phyloP scores from a whole-genome alignment of 2,113 vertebrate species.

The Epinephelus moara region DNA sequence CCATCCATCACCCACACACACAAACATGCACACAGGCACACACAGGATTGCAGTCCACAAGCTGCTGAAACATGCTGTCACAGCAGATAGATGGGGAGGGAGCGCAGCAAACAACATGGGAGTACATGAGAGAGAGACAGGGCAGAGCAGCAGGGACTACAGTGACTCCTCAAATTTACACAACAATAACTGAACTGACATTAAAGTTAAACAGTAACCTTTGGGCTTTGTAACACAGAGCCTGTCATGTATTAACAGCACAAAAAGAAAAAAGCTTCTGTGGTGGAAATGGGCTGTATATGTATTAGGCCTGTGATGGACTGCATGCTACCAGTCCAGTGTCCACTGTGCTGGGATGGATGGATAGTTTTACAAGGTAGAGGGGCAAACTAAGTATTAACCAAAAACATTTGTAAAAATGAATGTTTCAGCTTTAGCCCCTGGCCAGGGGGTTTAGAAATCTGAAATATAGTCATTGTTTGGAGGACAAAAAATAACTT shows the following conservation, averaged over 20 bases:
- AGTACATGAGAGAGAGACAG: constrained; percentile 5
- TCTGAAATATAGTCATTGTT: no score
- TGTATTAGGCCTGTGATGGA: not conserved
- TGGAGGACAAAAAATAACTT: no score
- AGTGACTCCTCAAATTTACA: not conserved
- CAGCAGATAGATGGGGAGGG: constrained; percentile 52
- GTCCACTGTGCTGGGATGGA: not conserved
- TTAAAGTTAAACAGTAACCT: not conserved
- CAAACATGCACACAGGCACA: constrained; percentile 14
- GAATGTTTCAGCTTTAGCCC: no score
- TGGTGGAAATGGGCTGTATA: not conserved
- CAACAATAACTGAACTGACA: not conserved
- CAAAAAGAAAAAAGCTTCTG: not conserved
- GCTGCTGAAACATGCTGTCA: constrained; percentile 62
- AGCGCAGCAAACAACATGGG: constrained; percentile 44
- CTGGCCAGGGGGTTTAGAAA: not conserved
- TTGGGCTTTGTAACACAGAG: not conserved
- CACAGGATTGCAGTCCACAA: constrained; percentile 19
- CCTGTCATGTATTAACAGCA: rapidly evolving
- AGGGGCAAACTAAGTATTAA: not conserved
- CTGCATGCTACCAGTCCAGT: not conserved
- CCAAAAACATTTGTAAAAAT: not conserved
- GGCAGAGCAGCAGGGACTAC: not conserved
- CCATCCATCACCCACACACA: constrained; percentile 25
- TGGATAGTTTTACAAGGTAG: not conserved